Evolutionary conservation across 2,113 vertebrate genomes (phyloP).

Genomic region (Apteryx mantelli): DNA sequence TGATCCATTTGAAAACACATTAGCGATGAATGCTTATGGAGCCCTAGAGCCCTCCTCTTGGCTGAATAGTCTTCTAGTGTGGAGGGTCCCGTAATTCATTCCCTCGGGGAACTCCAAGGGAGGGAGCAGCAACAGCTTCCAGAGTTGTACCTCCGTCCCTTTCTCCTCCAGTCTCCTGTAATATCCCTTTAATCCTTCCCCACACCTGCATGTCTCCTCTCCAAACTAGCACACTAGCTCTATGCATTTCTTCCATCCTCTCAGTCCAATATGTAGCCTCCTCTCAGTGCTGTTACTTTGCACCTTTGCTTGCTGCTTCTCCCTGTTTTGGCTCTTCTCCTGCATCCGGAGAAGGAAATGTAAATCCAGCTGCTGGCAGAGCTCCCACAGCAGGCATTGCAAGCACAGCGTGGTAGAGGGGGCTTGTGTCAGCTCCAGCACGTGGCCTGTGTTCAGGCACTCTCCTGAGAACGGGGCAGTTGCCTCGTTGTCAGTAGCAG

Average conservation of each 20-base stretch:
- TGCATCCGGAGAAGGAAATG: not conserved
- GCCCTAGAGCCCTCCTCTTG: not conserved
- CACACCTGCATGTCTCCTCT: not conserved
- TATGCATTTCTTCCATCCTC: not conserved
- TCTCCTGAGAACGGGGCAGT: no score
- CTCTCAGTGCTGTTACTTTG: not conserved
- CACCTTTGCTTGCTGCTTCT: not conserved
- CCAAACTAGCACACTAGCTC: not conserved
- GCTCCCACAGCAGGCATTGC: accelerated
- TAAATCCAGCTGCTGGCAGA: not conserved
- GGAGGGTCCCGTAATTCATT: not conserved
- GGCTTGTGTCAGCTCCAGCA: not conserved
- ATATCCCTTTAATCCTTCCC: not conserved
- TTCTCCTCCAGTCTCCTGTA: not conserved
- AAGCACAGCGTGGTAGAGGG: not conserved
- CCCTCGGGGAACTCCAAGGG: not conserved
- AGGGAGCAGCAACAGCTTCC: not conserved
- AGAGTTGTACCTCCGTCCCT: not conserved
- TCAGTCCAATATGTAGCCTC: not conserved
- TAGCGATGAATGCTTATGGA: not conserved
- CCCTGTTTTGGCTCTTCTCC: not conserved
- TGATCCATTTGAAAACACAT: not conserved
- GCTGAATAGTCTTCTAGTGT: not conserved
- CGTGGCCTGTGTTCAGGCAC: not conserved
- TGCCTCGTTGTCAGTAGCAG: no score